Evolutionary conservation across 2,113 vertebrate species (phyloP).

Genomic region (Probosciger aterrimus): DNA sequence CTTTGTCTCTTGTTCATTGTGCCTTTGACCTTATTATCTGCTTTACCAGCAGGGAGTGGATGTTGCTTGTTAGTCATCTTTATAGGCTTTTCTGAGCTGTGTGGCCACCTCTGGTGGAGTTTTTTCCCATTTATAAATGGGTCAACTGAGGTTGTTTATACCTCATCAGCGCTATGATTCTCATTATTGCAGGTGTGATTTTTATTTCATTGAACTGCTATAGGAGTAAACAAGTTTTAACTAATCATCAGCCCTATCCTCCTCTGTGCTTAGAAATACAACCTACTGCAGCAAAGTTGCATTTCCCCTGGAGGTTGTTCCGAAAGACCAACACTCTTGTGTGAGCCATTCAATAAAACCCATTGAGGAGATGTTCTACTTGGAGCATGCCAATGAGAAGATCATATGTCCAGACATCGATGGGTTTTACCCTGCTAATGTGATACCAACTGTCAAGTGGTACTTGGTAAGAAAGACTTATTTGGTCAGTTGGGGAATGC

Average conservation of each 20-base stretch:
- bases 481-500: background rate
- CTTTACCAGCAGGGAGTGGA: slow-evolving; percentile 1
- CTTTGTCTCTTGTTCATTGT: background rate
- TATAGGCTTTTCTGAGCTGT: background rate
- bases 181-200: background rate
- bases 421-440: slow-evolving; percentile 74
- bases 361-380: slow-evolving; percentile 41
- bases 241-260: background rate
- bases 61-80: slow-evolving; percentile 29
- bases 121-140: background rate
- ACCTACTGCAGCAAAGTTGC: slow-evolving; percentile 86
- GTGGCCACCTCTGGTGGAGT: background rate
- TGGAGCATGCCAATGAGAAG: slow-evolving; percentile 48
- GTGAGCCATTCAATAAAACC: slow-evolving; percentile 66
- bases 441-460: slow-evolving; percentile 78
- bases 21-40: slow-evolving; percentile 17
- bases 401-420: slow-evolving; percentile 83
- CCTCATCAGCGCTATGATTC: background rate
- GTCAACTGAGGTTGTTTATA: background rate
- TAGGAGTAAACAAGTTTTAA: background rate
- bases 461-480: slow-evolving; percentile 70
- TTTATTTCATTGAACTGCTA: background rate
- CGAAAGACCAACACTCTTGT: slow-evolving; percentile 62
- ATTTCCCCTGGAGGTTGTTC: slow-evolving; percentile 81
- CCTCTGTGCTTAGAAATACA: slow-evolving; percentile 77